Evolutionary conservation across 2,888 invertebrate genomes (phyloP).

Genomic region (Phengaris alcon): DNA sequence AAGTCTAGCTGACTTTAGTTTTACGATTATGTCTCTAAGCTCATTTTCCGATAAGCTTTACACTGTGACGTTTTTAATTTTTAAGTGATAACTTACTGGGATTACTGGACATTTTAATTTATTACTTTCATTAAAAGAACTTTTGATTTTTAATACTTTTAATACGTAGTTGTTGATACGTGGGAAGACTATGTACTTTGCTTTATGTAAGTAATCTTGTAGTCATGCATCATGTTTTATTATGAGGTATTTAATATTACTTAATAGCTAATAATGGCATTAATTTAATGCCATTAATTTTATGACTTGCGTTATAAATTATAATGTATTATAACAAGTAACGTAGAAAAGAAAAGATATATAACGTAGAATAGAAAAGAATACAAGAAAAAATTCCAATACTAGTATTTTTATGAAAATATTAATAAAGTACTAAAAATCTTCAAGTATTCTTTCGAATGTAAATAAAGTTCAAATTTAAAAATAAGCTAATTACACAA

Average conservation of each 20-base stretch:
- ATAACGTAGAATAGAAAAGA: not conserved
- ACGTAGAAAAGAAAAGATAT: not conserved
- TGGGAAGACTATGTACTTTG: not conserved
- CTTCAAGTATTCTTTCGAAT: not conserved
- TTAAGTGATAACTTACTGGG: too few species aligned
- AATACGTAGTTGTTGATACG: not conserved
- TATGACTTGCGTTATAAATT: not conserved
- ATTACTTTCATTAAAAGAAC: too few species aligned
- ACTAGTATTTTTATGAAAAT: not conserved
- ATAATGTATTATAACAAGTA: not conserved
- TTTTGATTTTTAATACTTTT: not conserved
- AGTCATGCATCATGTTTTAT: conserved; percentile 17
- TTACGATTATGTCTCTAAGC: too few species aligned
- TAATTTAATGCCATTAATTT: not conserved
- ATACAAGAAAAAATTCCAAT: too few species aligned
- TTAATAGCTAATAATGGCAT: not conserved
- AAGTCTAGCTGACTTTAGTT: too few species aligned
- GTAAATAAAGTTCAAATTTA: not conserved
- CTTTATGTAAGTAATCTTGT: conserved; percentile 8
- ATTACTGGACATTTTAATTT: too few species aligned
- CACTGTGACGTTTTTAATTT: too few species aligned
- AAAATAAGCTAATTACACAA: conserved; percentile 27
- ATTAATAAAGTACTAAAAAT: conserved; percentile 1
- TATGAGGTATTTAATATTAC: not conserved
- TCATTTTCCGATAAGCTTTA: too few species aligned